Percentiles rank a stretch among this genome's conserved stretches.
These are phyloP conservation scores for Hemiprocne comata DNA, from an alignment of 2,113 vertebrate species.

Conservation along the genomic window DNA sequence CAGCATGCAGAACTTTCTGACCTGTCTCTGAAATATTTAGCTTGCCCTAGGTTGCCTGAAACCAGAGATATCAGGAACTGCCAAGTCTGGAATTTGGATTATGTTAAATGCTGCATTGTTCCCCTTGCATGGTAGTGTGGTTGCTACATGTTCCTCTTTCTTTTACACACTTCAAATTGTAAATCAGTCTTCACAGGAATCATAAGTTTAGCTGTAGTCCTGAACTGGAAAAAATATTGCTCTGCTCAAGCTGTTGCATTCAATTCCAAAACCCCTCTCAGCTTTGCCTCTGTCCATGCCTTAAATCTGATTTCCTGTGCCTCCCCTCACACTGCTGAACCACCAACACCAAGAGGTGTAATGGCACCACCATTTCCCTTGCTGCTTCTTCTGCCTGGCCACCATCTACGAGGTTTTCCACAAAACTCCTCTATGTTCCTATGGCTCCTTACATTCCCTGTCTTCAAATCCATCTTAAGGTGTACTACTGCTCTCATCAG, in stretches of 20 bases:
- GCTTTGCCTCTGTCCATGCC: accelerated
- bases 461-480: background rate
- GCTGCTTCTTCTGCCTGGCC: background rate
- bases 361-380: background rate
- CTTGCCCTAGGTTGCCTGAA: background rate
- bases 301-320: background rate
- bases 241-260: background rate
- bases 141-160: background rate
- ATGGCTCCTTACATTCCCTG: background rate
- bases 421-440: background rate
- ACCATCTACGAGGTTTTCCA: background rate
- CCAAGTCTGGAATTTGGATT: background rate
- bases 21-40: background rate
- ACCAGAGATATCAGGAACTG: background rate
- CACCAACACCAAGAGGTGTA: background rate
- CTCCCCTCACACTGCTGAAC: no score
- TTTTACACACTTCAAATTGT: background rate
- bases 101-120: background rate
- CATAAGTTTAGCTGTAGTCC: background rate
- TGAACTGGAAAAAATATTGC: background rate
- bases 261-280: background rate
- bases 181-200: background rate
- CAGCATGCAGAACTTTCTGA: background rate
- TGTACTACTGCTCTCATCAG: background rate
- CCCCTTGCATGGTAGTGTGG: background rate